These are phyloP conservation scores for Chlorops oryzae DNA, from an alignment of 1,140 invertebrate species.

Conservation along the genomic window DNA sequence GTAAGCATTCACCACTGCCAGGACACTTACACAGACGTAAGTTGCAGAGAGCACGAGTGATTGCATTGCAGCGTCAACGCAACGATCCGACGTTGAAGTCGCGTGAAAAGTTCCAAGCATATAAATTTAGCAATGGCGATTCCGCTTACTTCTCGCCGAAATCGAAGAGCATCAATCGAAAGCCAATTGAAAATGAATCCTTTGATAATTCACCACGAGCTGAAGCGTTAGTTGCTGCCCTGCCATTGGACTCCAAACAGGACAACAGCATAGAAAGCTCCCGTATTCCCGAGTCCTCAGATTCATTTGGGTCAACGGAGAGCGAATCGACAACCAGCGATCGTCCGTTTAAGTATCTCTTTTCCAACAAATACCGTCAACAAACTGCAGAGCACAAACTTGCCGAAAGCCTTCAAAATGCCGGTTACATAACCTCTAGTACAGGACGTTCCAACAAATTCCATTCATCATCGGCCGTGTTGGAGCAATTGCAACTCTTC, in stretches of 20 bases:
- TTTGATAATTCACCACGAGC: slow-evolving; percentile 24
- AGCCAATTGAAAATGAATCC: slow-evolving; percentile 30
- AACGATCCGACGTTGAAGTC: slow-evolving; percentile 15
- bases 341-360: slow-evolving; percentile 30
- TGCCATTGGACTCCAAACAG: slow-evolving; percentile 17
- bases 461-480: slow-evolving; percentile 10
- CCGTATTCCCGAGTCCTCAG: neutral
- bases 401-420: slow-evolving; percentile 39
- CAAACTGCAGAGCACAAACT: slow-evolving; percentile 32
- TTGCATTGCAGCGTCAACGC: slow-evolving; percentile 13
- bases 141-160: neutral
- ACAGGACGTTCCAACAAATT: slow-evolving; percentile 12
- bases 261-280: slow-evolving; percentile 31
- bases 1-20: too few relatives aligned
- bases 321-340: slow-evolving; percentile 27
- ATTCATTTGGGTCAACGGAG: slow-evolving; percentile 23
- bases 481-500: slow-evolving; percentile 38
- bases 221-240: slow-evolving; percentile 30
- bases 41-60: slow-evolving; percentile 20
- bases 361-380: slow-evolving; percentile 39
- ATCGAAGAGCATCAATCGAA: slow-evolving; percentile 17
- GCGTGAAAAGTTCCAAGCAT: slow-evolving; percentile 28
- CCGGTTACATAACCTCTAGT: slow-evolving; percentile 28
- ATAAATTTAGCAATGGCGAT: neutral
- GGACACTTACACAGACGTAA: slow-evolving; percentile 27